Percentiles rank a stretch among this genome's conserved stretches.
These are phyloP conservation scores for Distichodus sexfasciatus DNA, from an alignment of 2,797 vertebrate species.

Conservation along the genomic window DNA sequence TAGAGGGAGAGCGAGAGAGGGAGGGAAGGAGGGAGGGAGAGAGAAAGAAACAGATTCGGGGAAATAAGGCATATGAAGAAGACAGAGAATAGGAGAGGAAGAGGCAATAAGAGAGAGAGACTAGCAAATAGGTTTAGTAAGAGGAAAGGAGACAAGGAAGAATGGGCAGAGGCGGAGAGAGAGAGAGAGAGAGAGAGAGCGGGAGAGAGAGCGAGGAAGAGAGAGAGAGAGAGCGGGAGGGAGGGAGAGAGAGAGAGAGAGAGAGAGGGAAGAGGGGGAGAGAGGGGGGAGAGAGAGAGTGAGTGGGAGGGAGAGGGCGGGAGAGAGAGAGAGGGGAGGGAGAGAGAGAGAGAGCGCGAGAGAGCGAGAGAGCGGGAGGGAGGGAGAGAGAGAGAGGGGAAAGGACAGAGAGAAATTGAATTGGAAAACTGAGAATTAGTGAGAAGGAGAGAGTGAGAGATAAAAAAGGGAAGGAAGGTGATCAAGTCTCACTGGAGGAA, in stretches of 20 bases:
- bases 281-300: not conserved
- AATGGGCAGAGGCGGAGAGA: too few relatives aligned
- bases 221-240: not conserved
- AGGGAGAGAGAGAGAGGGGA: conserved; percentile 13
- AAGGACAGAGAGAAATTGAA: conserved; percentile 1
- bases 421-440: not conserved
- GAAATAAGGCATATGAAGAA: not conserved
- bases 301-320: not conserved
- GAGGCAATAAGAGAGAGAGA: not conserved
- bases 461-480: not conserved
- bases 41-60: not conserved
- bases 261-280: not conserved
- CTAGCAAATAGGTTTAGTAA: too few relatives aligned
- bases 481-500: not conserved
- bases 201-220: not conserved
- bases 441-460: not conserved
- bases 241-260: not conserved
- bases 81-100: not conserved
- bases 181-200: not conserved
- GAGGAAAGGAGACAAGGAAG: too few relatives aligned
- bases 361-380: too few relatives aligned
- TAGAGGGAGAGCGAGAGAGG: not conserved
- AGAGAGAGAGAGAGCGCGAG: too few relatives aligned
- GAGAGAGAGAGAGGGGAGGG: not conserved
- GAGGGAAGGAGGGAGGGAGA: not conserved